phyloP scores from a whole-genome alignment of 2,888 invertebrate species.

The Alsophila aescularia region DNA sequence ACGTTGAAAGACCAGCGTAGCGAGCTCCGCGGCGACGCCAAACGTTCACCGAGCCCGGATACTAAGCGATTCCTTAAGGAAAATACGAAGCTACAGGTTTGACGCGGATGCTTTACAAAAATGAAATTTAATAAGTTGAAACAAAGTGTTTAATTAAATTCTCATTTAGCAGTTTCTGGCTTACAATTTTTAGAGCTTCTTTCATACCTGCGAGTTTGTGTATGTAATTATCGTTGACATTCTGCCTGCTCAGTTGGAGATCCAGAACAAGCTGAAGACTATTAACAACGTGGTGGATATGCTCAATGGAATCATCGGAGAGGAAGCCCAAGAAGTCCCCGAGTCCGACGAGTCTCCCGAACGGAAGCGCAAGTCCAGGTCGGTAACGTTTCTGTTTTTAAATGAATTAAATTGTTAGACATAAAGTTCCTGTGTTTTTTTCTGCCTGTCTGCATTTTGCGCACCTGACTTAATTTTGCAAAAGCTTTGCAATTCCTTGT shows the following conservation, averaged over 20 bases:
- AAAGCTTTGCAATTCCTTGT: slow-evolving; percentile 4
- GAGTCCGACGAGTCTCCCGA: slow-evolving; percentile 60
- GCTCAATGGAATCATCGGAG: slow-evolving; percentile 93
- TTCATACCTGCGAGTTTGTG: slow-evolving; percentile 1
- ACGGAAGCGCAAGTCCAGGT: slow-evolving; percentile 78
- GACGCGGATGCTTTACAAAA: slow-evolving; percentile 36
- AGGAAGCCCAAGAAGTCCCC: slow-evolving; percentile 76
- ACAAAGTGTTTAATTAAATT: slow-evolving; percentile 4
- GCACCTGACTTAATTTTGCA: neutral
- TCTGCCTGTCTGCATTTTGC: neutral
- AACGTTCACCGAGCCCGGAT: slow-evolving; percentile 89
- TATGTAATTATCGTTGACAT: slow-evolving; percentile 31
- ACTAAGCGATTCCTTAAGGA: slow-evolving; percentile 91
- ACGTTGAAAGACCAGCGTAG: slow-evolving; percentile 91
- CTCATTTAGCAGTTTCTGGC: slow-evolving; percentile 7
- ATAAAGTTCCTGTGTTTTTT: slow-evolving; percentile 29
- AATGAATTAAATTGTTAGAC: slow-evolving; percentile 22
- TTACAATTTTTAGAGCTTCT: slow-evolving; percentile 20
- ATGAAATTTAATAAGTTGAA: slow-evolving; percentile 8
- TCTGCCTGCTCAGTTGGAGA: slow-evolving; percentile 85
- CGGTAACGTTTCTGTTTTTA: slow-evolving; percentile 4
- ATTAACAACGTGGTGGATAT: slow-evolving; percentile 95
- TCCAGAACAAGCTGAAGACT: slow-evolving; percentile 91
- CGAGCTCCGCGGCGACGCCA: slow-evolving; percentile 88
- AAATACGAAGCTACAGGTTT: slow-evolving; percentile 93